Conservation (phyloP, 1,140 invertebrate genomes). For the Dendroctonus ponderosae region DNA sequence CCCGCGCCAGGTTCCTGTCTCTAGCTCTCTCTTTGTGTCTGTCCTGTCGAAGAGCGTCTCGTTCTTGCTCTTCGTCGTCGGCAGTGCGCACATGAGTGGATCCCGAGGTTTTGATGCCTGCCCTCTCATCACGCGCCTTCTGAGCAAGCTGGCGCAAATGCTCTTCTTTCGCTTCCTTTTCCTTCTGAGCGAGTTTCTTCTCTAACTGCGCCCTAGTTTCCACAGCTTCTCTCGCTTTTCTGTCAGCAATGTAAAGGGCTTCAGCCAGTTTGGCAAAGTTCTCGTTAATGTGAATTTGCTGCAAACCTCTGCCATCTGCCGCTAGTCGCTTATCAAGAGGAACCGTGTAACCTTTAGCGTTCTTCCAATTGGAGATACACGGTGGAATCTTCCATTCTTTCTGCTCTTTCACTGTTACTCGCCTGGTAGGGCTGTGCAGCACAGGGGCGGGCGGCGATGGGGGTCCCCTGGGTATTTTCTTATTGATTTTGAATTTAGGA, state of each 20-base stretch:
- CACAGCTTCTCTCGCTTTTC: conserved; percentile 95
- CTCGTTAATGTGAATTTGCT: conserved; percentile 97
- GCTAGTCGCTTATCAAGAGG: conserved; percentile 97
- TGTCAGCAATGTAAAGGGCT: conserved; percentile 95
- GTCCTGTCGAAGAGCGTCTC: conserved; percentile 87
- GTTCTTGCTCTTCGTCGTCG: conserved; percentile 75
- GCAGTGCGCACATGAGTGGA: conserved; percentile 43
- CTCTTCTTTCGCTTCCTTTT: conserved; percentile 98
- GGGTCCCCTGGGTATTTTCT: conserved; percentile 94
- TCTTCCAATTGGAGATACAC: conserved; percentile 99
- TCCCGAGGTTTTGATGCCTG: conserved; percentile 66
- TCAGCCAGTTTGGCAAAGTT: conserved; percentile 99
- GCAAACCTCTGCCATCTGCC: conserved; percentile 94
- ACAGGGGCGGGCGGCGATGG: conserved; percentile 96
- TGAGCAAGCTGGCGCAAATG: conserved; percentile 89
- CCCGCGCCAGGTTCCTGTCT: conserved; percentile 89
- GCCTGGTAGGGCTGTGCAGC: conserved; percentile 95
- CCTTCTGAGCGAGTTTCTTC: conserved; percentile 94
- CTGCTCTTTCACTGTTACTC: conserved; percentile 97
- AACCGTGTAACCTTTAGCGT: conserved; percentile 98
- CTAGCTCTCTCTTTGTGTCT: conserved; percentile 88
- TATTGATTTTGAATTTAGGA: conserved; percentile 94
- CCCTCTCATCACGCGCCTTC: conserved; percentile 92
- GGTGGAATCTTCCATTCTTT: conserved; percentile 99
- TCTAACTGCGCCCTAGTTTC: conserved; percentile 95